Percentiles rank a stretch among this genome's conserved stretches.
phyloP scores from a whole-genome alignment of 2,888 invertebrate genomes.

The Oligia fasciuncula region DNA sequence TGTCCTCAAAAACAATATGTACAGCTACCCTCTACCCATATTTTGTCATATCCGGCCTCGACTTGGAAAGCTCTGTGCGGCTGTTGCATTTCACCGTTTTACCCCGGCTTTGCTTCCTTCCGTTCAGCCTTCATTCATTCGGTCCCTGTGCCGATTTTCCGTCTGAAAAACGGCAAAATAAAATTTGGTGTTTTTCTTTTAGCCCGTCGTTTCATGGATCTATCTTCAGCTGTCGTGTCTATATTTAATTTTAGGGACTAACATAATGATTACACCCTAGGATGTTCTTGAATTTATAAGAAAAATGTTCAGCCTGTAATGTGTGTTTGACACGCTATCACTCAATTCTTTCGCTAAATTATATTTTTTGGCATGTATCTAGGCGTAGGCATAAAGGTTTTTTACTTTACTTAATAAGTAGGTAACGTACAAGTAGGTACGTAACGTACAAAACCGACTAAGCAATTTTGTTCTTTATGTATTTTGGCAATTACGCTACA shows the following conservation, averaged over 20 bases:
- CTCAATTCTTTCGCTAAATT: conserved; percentile 39
- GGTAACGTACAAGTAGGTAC: not conserved
- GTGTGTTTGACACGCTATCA: conserved; percentile 55
- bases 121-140: conserved; percentile 52
- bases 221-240: conserved; percentile 21
- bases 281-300: conserved; percentile 10
- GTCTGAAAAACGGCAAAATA: not conserved
- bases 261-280: conserved; percentile 9
- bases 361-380: conserved; percentile 41
- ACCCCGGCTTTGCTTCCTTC: conserved; percentile 49
- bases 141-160: conserved; percentile 34
- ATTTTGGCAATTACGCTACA: not conserved
- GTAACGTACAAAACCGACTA: not conserved
- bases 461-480: not conserved
- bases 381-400: conserved; percentile 6
- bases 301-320: conserved; percentile 43
- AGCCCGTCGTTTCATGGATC: conserved; percentile 30
- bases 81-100: conserved; percentile 56
- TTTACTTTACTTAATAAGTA: not conserved
- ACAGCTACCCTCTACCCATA: conserved; percentile 18
- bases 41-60: conserved; percentile 55
- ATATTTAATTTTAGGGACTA: conserved; percentile 13
- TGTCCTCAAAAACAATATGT: conserved; percentile 30
- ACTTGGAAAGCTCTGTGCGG: conserved; percentile 31
- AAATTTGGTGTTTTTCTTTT: conserved; percentile 27